Conservation (phyloP, 1,140 invertebrate species). For the Sitodiplosis mosellana region DNA sequence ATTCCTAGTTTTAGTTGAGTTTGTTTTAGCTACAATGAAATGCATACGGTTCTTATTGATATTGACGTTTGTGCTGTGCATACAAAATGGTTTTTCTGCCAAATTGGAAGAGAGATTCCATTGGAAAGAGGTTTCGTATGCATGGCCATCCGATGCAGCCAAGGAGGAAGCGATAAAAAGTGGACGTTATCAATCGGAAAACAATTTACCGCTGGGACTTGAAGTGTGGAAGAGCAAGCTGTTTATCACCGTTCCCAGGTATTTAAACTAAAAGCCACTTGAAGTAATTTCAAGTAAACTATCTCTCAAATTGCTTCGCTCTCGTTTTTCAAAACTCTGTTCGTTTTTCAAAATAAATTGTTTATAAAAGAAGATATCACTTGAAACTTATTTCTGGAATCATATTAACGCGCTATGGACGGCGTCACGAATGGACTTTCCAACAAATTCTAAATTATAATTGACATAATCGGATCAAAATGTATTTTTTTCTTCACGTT, state of each 20-base stretch:
- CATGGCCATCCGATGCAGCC: constrained; percentile 41
- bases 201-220: constrained; percentile 55
- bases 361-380: too few relatives aligned
- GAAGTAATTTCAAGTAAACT: not conserved
- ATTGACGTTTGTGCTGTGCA: too few relatives aligned
- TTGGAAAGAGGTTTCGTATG: constrained; percentile 48
- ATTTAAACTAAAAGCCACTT: too few relatives aligned
- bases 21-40: too few relatives aligned
- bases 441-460: too few relatives aligned
- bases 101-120: constrained; percentile 37
- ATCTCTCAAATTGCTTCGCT: not conserved
- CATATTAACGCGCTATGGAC: not conserved
- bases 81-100: too few relatives aligned
- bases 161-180: constrained; percentile 36
- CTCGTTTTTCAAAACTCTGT: too few relatives aligned
- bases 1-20: too few relatives aligned
- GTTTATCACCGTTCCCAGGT: constrained; percentile 53
- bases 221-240: constrained; percentile 55
- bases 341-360: too few relatives aligned
- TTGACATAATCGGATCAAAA: not conserved
- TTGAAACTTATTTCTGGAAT: not conserved
- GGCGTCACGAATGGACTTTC: too few relatives aligned
- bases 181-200: constrained; percentile 40
- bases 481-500: not conserved
- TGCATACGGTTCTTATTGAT: too few relatives aligned